Evolutionary conservation across 2,888 invertebrate genomes (phyloP).

Genomic region (Uropetala carovei): DNA sequence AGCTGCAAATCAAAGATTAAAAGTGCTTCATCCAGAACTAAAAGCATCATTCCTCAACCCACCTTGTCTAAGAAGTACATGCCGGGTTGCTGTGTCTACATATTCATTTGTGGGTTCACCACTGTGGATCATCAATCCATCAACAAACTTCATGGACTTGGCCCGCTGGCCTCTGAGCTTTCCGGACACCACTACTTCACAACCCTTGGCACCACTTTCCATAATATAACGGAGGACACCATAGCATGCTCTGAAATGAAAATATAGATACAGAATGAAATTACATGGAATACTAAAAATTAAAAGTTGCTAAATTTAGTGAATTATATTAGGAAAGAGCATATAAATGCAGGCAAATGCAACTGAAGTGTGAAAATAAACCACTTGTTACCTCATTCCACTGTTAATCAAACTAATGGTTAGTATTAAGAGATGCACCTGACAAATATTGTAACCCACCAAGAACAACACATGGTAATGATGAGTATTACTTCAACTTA

Average conservation of each 20-base stretch:
- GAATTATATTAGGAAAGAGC: too few relatives aligned
- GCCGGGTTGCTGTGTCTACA: slow-evolving; percentile 98
- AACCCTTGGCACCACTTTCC: slow-evolving; percentile 98
- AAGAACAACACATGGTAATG: too few relatives aligned
- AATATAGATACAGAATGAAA: neutral
- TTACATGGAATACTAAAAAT: neutral
- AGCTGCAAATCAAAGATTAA: too few relatives aligned
- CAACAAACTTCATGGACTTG: slow-evolving; percentile 99
- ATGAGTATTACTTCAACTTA: too few relatives aligned
- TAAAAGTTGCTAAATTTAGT: too few relatives aligned
- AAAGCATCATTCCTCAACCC: slow-evolving; percentile 65
- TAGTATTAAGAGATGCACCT: too few relatives aligned
- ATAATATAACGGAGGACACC: slow-evolving; percentile 99
- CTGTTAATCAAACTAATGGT: neutral
- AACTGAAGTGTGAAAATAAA: too few relatives aligned
- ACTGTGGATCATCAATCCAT: slow-evolving; percentile 99
- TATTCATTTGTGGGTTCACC: slow-evolving; percentile 99
- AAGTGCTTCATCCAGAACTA: too few relatives aligned
- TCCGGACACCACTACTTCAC: slow-evolving; percentile 99
- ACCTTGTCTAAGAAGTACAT: slow-evolving; percentile 98
- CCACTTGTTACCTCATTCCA: neutral
- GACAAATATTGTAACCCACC: too few relatives aligned
- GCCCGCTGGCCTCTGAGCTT: slow-evolving; percentile 99
- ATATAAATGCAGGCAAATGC: too few relatives aligned
- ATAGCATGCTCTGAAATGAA: slow-evolving; percentile 89